These are phyloP conservation scores for Clarias laeviceps DNA, from an alignment of 2,797 vertebrate species.

Conservation along the genomic window DNA sequence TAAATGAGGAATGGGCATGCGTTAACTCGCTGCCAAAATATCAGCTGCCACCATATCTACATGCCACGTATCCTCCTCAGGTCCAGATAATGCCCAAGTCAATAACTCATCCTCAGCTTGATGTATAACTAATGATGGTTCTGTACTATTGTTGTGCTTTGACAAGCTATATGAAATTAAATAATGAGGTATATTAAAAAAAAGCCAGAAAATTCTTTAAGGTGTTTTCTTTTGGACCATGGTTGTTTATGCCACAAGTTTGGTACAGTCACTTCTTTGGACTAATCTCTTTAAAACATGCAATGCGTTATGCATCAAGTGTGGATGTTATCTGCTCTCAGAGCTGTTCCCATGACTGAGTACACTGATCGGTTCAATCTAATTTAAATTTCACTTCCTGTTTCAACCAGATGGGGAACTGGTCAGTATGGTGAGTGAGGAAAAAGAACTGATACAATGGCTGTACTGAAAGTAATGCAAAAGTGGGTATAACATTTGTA, in stretches of 20 bases:
- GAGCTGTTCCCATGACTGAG: background rate
- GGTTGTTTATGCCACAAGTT: background rate
- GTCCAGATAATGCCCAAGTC: slow-evolving; percentile 69
- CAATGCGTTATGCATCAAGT: background rate
- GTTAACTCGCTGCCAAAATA: slow-evolving; percentile 75
- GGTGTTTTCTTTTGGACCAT: background rate
- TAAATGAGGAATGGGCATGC: slow-evolving; percentile 86
- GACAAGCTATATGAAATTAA: slow-evolving; percentile 38
- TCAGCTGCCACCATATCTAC: slow-evolving; percentile 61
- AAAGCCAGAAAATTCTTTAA: slow-evolving; percentile 27
- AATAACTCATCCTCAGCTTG: slow-evolving; percentile 58
- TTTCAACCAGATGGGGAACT: background rate
- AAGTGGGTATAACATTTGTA: too few species aligned
- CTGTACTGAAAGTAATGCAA: too few species aligned
- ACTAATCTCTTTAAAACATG: background rate
- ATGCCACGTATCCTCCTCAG: slow-evolving; percentile 75
- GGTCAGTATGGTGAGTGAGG: background rate
- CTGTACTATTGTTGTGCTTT: slow-evolving; percentile 11
- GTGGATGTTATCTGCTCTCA: background rate
- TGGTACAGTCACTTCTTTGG: background rate
- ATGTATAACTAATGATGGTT: background rate
- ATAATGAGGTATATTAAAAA: slow-evolving; percentile 7
- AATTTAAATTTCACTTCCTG: background rate
- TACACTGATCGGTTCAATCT: background rate
- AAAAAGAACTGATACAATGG: background rate